Evolutionary conservation across 2,888 invertebrate genomes (phyloP), one percentile per base, ranked within the genome.

Genomic region (Ennomos quercinarius): DNA sequence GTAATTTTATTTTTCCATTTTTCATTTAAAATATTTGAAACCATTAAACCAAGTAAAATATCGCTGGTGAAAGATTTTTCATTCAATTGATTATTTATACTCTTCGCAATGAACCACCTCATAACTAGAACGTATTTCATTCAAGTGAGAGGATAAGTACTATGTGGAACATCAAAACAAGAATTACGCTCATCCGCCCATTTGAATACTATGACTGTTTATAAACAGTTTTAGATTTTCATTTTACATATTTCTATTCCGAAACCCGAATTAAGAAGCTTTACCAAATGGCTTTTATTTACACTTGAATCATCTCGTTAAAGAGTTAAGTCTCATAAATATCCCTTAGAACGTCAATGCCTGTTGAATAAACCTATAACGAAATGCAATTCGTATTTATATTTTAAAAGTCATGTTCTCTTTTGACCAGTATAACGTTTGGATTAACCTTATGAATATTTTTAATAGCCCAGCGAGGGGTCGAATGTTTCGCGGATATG

Each of bases 381-480:
- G 43, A 12, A 45, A 56, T 44, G 43, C 49, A 55, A 63, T 65
- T 60, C 59, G 64, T 69, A 72, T 72, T 72, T 51, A 68, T 66
- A 71, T 67, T 68, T 46, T 62, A 63, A 64, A 59, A 54, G 63
- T 75, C 63, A 66, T 69, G 73, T 68, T 69, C 51, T 61, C 49
- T 57, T 53, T 63, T 64, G 66, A 64, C 63, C 67, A 66, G 40
- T 61, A 65, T 70, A n/a, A n/a, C 62, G 66, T 70, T 72, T 69
- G 73, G 71, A 27, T 27, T 27, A 27, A 27, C 3, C 27, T 74
- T 76, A 76, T 73, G 74, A 72, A 74, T 70, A 70, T 71, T 73
- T 70, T 76, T 75, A 73, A 76, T 72, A 70, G 68, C 75, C 50
- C 73, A 70, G 74, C 70, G 71, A 69, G 76, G 74, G 77, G 74